Conservation (phyloP, 2,888 invertebrate genomes). For the Pristionchus entomophagus region DNA sequence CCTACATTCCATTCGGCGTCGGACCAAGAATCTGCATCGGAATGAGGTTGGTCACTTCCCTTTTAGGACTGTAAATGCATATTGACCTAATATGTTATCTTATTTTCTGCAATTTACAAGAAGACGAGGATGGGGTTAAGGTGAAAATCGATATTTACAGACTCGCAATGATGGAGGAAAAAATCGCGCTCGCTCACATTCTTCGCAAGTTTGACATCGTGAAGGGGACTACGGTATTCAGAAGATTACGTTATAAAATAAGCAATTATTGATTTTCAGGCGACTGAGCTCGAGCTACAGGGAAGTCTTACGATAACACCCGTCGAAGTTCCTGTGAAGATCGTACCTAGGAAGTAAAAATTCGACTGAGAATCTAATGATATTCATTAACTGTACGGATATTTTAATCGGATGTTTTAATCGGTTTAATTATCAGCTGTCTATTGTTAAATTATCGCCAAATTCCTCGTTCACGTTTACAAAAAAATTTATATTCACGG, state of each 20-base stretch:
- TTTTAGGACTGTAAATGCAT: not conserved
- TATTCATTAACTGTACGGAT: not conserved
- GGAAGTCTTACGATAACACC: conserved; percentile 36
- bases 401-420: too few relatives aligned
- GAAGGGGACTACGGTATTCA: not conserved
- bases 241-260: not conserved
- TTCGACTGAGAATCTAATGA: too few relatives aligned
- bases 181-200: conserved; percentile 33
- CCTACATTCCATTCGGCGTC: conserved; percentile 44
- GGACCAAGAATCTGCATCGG: conserved; percentile 45
- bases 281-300: not conserved
- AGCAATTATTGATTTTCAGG: conserved; percentile 8
- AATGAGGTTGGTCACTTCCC: not conserved
- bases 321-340: conserved; percentile 28
- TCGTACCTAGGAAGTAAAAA: not conserved
- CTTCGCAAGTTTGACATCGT: conserved; percentile 22
- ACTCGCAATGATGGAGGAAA: conserved; percentile 45
- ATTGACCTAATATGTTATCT: not conserved
- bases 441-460: too few relatives aligned
- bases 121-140: too few relatives aligned
- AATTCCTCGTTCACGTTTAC: too few relatives aligned
- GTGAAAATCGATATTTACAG: not conserved
- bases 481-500: too few relatives aligned
- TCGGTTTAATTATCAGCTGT: too few relatives aligned
- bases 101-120: too few relatives aligned